phyloP scores from a whole-genome alignment of 2,113 vertebrate genomes.

The Neotoma lepida region DNA sequence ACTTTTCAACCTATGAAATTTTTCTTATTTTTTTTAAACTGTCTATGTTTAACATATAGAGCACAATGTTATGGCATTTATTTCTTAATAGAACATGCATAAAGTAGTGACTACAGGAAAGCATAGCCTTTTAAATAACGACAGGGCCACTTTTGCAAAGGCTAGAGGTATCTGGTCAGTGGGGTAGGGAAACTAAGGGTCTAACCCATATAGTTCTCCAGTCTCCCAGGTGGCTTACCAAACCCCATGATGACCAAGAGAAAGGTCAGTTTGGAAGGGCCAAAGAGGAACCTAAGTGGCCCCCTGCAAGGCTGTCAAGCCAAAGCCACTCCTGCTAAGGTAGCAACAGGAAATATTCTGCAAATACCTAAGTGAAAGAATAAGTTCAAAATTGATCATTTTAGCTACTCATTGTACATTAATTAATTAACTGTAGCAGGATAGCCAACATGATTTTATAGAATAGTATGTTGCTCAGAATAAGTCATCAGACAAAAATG shows the following conservation, averaged over 20 bases:
- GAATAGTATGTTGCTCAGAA: background rate
- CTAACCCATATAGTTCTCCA: background rate
- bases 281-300: background rate
- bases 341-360: background rate
- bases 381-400: background rate
- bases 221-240: background rate
- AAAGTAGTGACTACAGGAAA: background rate
- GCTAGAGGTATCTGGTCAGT: background rate
- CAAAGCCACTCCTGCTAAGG: background rate
- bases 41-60: background rate
- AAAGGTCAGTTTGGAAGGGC: background rate
- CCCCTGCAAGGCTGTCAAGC: background rate
- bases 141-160: background rate
- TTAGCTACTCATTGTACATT: background rate
- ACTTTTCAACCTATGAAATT: background rate
- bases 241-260: background rate
- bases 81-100: background rate
- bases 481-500: background rate
- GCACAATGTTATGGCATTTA: background rate
- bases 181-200: background rate
- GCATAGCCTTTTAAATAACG: background rate
- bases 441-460: background rate
- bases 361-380: background rate
- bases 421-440: background rate
- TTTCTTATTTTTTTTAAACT: background rate